Evolutionary conservation across 2,797 vertebrate genomes (phyloP), one percentile per base, ranked within the genome.

Genomic region (Ctenochaetus hawaiiensis): DNA sequence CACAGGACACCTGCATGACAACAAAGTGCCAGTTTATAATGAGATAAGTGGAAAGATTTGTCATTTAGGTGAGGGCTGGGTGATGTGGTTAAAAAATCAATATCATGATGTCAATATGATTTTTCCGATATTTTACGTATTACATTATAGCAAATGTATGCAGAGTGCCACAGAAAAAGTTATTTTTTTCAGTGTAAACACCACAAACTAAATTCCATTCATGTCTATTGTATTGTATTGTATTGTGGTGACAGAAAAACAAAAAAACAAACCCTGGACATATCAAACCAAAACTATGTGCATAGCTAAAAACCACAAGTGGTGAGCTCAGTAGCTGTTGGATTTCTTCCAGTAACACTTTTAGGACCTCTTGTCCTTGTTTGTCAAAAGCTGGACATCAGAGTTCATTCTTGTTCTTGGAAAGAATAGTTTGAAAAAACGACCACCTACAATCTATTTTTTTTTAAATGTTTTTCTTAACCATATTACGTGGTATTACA

Each of bases 11-110:
- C 44, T 52, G 59, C 30, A 44, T 66, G 65, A 68, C 78, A 65
- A 51, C 72, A 63, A 17, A 22, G 47, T 2, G 23, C 60, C 72
- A 71, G 78, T 64, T 49, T 39, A 52, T 47, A 63, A 81, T 73
- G 56, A 87, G 79, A 76, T 86, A 67, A 89, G 72, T 18, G 43
- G 37, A 71, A 61, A 71, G 56, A 75, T 80, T 75, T 81, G 67
- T 75, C 72, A 51, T 57, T 49, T 58, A 58, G 34, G 26, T 20
- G 13, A 4, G 6, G 6, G 6, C 56, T 67, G 13, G n/a, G 16
- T 1, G 5, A 5, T 65, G 37, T n/a, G 16, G 10, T 34, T 39
- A 9, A 13, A 13, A 71, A 56, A 67, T 57, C 14, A 23, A 45
- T 17, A 47, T 58, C 5, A 51, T 52, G 9, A 60, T 53, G 54